Evolutionary conservation across 2,888 invertebrate species (phyloP).

Genomic region (Opisthograptis luteolata): DNA sequence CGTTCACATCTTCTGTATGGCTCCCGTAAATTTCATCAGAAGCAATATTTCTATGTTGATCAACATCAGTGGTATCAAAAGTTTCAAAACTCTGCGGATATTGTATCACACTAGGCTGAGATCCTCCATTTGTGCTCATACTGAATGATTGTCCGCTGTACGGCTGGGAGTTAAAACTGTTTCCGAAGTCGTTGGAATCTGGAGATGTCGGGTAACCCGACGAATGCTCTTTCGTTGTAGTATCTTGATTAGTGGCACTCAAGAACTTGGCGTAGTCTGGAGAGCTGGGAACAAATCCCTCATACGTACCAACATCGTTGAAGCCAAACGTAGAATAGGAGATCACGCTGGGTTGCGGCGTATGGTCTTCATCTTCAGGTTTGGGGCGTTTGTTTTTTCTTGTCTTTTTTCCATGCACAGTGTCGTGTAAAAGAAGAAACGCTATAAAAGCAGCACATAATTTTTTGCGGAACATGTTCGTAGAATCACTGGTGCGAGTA

Average conservation of each 20-base stretch:
- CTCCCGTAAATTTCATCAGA: slow-evolving; percentile 45
- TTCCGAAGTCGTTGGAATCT: slow-evolving; percentile 59
- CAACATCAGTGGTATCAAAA: slow-evolving; percentile 48
- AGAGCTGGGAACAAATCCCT: slow-evolving; percentile 74
- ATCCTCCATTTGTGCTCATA: slow-evolving; percentile 46
- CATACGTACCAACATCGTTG: slow-evolving; percentile 72
- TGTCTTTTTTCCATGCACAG: slow-evolving; percentile 58
- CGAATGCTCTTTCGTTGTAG: slow-evolving; percentile 65
- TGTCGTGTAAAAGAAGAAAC: slow-evolving; percentile 48
- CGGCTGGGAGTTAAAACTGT: slow-evolving; percentile 51
- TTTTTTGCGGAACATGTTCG: slow-evolving; percentile 64
- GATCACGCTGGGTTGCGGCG: slow-evolving; percentile 71
- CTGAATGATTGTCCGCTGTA: slow-evolving; percentile 51
- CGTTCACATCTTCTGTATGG: slow-evolving; percentile 50
- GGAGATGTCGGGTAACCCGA: slow-evolving; percentile 72
- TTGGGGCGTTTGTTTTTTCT: slow-evolving; percentile 62
- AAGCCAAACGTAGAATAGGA: slow-evolving; percentile 78
- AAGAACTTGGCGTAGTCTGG: slow-evolving; percentile 68
- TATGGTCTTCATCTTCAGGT: slow-evolving; percentile 60
- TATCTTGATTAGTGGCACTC: slow-evolving; percentile 59
- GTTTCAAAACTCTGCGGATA: slow-evolving; percentile 57
- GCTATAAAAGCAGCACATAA: slow-evolving; percentile 57
- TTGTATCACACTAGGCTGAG: slow-evolving; percentile 58
- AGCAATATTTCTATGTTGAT: slow-evolving; percentile 50
- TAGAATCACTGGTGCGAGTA: slow-evolving; percentile 33